Base-by-base conservation (phyloP, 2,888 invertebrate genomes). In the Ennomos fuscantarius region DNA sequence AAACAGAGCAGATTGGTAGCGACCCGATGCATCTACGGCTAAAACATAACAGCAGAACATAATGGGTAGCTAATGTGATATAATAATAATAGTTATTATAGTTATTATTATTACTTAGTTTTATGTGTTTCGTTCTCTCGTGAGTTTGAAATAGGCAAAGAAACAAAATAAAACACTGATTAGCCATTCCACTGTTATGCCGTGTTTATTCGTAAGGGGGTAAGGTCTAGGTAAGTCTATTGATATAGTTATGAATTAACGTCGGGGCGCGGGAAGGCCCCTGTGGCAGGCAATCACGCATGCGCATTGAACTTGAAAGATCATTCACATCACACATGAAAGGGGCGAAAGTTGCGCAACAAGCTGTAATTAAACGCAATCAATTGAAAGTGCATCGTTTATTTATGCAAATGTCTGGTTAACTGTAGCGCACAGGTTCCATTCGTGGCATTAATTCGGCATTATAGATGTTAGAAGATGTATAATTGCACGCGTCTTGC, bases 11-110 rank as follows among this genome's bases (percentile, higher is more conserved):
- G 88, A 78, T 24, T 81, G 78, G 67, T 90, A 92, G 10, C 89
- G 86, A 0, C 93, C 93, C 0, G 91, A 85, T 3, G 92, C 86
- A 55, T 92, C 92, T 9, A 87, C 79, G 43, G 78, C 92, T 92
- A 74, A 34, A 80, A 74, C 6, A 24, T 24, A 24, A 24, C 6
- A 6, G 24, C 15, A 46, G 24, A 44, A 46, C 32, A 48, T 37
- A 35, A 37, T 9, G 3, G 1, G n/a, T 24, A n/a, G n/a, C n/a
- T 24, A 24, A 24, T 5, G 24, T 24, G 6, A 24, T 3, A 3
- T 24, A 24, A 24, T 24, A 24, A n/a, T n/a, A n/a, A n/a, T n/a
- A n/a, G n/a, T n/a, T n/a, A n/a, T n/a, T n/a, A n/a, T n/a, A n/a
- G n/a, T n/a, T n/a, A n/a, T n/a, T n/a, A n/a, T n/a, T n/a, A n/a